phyloP scores from a whole-genome alignment of 2,113 vertebrate species.

The Holacanthus passer region DNA sequence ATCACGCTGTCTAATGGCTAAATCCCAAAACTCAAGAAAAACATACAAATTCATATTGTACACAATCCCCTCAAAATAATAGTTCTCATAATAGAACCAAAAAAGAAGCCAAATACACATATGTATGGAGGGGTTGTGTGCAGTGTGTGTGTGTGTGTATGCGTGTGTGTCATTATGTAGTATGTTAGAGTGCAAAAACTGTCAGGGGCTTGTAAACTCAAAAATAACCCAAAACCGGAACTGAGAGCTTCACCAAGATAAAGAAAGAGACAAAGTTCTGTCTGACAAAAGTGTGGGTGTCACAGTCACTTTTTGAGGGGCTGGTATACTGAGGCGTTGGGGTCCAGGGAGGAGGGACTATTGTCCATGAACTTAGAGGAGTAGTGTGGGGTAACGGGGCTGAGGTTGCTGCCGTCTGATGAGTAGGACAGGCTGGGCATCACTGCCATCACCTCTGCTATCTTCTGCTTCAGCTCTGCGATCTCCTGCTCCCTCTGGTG shows the following conservation, averaged over 20 bases:
- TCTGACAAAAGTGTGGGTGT: conserved; percentile 42
- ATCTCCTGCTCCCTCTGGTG: conserved; percentile 99
- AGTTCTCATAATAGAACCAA: conserved; percentile 52
- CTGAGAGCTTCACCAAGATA: conserved; percentile 27
- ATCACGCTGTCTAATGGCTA: conserved; percentile 48
- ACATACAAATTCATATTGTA: neutral
- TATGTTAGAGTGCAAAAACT: conserved; percentile 64
- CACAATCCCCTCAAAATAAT: conserved; percentile 46
- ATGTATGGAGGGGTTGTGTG: conserved; percentile 45
- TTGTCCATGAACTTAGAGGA: conserved; percentile 99
- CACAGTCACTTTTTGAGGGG: conserved; percentile 94
- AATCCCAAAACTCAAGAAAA: conserved; percentile 37
- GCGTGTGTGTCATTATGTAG: conserved; percentile 30
- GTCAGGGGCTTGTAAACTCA: conserved; percentile 54
- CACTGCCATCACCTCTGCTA: conserved; percentile 99
- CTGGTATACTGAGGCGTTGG: conserved; percentile 99
- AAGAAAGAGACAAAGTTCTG: conserved; percentile 45
- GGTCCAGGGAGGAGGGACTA: conserved; percentile 96
- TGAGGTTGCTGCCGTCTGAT: conserved; percentile 91
- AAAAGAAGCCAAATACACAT: conserved; percentile 43
- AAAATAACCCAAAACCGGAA: conserved; percentile 34
- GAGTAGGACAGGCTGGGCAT: conserved; percentile 98
- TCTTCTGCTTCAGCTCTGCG: conserved; percentile 99
- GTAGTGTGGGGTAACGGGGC: conserved; percentile 94
- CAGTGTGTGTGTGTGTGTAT: conserved; percentile 38